phyloP scores from a whole-genome alignment of 2,113 vertebrate genomes.

The Gambusia affinis region DNA sequence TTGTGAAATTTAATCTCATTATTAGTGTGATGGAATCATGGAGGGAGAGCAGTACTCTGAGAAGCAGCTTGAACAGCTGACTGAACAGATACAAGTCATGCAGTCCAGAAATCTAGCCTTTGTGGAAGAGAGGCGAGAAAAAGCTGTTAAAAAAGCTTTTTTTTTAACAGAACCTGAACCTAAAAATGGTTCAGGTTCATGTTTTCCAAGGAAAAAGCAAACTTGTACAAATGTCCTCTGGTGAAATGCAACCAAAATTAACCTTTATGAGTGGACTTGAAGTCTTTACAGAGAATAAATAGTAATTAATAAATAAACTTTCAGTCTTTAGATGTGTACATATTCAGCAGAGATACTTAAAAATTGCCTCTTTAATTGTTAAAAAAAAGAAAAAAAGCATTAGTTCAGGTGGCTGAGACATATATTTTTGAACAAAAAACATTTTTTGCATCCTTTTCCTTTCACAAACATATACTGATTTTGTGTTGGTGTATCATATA shows the following conservation, averaged over 20 bases:
- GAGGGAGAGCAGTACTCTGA: not conserved
- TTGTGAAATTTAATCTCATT: not conserved
- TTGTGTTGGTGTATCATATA: not conserved
- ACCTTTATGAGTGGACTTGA: not conserved
- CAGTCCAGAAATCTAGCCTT: no score
- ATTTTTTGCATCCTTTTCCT: no score
- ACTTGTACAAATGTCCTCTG: no score
- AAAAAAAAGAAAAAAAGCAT: not conserved
- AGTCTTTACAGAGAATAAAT: not conserved
- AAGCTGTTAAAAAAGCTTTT: no score
- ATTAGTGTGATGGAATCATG: not conserved
- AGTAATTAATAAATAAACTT: not conserved
- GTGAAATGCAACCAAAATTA: no score
- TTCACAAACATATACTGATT: no score
- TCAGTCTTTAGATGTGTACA: not conserved
- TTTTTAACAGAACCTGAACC: no score
- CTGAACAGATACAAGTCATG: no score
- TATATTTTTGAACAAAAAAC: not conserved
- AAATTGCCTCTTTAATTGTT: not conserved
- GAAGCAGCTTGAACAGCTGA: not conserved
- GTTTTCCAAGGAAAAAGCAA: no score
- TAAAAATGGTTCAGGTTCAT: no score
- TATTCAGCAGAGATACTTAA: not conserved
- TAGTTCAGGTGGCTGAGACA: not conserved
- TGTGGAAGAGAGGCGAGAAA: no score